A percentile compares a stretch with the other conserved stretches of the same genome.
Conservation (phyloP, 2,797 vertebrate genomes). For the Tamandua tetradactyla region DNA sequence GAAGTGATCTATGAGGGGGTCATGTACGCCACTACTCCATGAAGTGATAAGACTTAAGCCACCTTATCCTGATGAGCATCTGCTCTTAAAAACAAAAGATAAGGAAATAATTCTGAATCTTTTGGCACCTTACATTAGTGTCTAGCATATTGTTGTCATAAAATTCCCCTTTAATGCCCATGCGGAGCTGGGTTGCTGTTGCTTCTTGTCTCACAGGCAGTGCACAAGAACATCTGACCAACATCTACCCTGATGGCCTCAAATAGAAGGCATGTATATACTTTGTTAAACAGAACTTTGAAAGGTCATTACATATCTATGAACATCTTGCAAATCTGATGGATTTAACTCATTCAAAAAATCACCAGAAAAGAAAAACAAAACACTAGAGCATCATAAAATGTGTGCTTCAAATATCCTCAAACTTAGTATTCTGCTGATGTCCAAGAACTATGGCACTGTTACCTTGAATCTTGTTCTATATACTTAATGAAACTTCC, state of each 20-base stretch:
- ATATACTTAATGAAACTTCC: not conserved
- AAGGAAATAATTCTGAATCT: not conserved
- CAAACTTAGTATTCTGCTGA: not conserved
- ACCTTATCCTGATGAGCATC: not conserved
- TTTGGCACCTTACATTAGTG: not conserved
- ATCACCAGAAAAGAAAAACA: not conserved
- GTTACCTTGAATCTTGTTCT: not conserved
- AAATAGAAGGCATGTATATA: not conserved
- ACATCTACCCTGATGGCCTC: not conserved
- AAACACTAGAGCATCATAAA: too few relatives aligned
- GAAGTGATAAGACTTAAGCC: not conserved
- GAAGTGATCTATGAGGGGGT: not conserved
- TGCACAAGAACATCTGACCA: constrained; percentile 39
- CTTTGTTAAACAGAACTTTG: constrained; percentile 18
- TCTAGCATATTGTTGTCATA: constrained; percentile 8
- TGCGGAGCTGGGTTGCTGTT: not conserved
- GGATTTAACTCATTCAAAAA: not conserved
- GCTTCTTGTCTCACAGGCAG: not conserved
- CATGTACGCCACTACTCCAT: not conserved
- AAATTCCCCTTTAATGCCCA: constrained; percentile 35
- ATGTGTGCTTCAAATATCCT: not conserved
- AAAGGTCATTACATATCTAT: not conserved
- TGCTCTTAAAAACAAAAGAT: not conserved
- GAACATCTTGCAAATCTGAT: not conserved
- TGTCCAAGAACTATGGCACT: not conserved